Conservation (phyloP, 2,888 invertebrate species). For the Dione juno region DNA sequence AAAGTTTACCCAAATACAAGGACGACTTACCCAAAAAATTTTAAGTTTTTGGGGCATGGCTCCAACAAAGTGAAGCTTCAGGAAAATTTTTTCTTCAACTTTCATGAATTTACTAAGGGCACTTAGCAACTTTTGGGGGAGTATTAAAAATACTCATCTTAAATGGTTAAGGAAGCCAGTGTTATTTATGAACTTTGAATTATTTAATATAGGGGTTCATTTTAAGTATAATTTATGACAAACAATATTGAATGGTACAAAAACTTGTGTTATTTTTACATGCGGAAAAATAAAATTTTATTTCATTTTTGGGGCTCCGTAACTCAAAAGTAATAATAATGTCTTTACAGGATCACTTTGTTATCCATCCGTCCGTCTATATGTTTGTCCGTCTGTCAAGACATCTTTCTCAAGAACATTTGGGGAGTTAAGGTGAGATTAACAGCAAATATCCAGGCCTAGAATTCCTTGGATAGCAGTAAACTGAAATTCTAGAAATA, state of each 20-base stretch:
- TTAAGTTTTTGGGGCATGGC: conserved; percentile 18
- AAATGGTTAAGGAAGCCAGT: conserved; percentile 27
- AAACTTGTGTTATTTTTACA: neutral
- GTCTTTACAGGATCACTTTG: too few species aligned
- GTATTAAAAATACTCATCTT: conserved; percentile 38
- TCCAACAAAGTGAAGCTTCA: conserved; percentile 25
- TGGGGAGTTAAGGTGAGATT: too few species aligned
- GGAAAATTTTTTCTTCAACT: conserved; percentile 45
- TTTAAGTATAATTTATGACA: conserved; percentile 6
- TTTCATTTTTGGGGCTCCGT: too few species aligned
- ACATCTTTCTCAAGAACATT: too few species aligned
- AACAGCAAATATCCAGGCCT: too few species aligned
- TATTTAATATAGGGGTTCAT: conserved; percentile 8
- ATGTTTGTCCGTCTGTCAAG: too few species aligned
- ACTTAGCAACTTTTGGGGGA: conserved; percentile 35
- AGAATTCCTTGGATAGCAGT: too few species aligned
- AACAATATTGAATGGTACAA: neutral
- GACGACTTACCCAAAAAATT: conserved; percentile 17
- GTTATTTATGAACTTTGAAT: conserved; percentile 32
- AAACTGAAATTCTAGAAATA: too few species aligned
- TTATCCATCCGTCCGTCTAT: too few species aligned
- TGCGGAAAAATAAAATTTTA: neutral
- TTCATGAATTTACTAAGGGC: conserved; percentile 49
- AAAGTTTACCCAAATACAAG: conserved; percentile 3
- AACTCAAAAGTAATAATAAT: too few species aligned